Base-by-base conservation (phyloP, 2,113 vertebrate species). In the Cyphomyrus discorhynchus region DNA sequence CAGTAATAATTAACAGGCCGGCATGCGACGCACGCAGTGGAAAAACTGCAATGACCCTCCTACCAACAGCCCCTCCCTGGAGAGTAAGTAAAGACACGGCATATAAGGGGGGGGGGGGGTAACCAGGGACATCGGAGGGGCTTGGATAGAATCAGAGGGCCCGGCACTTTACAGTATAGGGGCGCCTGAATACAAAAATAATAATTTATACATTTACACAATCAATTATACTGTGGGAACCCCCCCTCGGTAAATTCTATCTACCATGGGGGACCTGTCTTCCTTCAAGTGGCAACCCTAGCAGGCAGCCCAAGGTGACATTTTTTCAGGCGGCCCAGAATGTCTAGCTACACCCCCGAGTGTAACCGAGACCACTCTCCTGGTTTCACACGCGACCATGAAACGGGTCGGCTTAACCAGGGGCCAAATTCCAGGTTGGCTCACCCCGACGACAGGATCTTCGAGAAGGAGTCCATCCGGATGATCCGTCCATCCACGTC, bases 381-480 rank as follows among this genome's bases (percentile, higher is more conserved):
- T 11, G 15, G 15, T 42, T 19, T 80, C 35, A 80, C 35, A 4
- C n/a, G 35, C 35, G 15, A 7, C 39, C 21, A 10, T 8, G 7
- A 52, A 15, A 35, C 1, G 24, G 46, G 24, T 35, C 15, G 6
- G 19, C 11, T 42, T 9, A 31, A 88, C 31, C 24, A 62, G 7
- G 9, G 17, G 10, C 24, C 56, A 11, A 42, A 5, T 15, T 45
- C 39, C 11, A 31, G 35, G 31, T 2, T 6, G 52, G 6, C 94
- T 95, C 94, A 96, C 96, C 96, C 96, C 4, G 95, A 94, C n/a
- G 97, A 97, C 84, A 97, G 91, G 90, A 96, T 93, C 95, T 97
- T 97, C 7, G 96, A 96, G 92, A 98, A 97, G 39, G 94, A 96
- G 91, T 95, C 94, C 0, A 95, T 94, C 91, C 95, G 93, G 90